Base-by-base conservation (phyloP, 2,797 vertebrate genomes). In the Aulostomus chinensis region DNA sequence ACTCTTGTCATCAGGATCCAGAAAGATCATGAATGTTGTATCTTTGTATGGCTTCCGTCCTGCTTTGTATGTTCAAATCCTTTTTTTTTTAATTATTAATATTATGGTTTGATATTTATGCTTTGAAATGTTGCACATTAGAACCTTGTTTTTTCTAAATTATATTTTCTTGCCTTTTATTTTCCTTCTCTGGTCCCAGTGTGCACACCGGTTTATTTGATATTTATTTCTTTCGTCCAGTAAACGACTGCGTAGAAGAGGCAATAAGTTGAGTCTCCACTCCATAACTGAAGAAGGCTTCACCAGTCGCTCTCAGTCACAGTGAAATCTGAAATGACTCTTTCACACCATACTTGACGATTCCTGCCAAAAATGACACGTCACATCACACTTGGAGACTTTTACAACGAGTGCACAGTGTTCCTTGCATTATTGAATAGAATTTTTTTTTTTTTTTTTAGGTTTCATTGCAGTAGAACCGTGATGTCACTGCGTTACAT, bases 81-180 rank as follows among this genome's bases (percentile, higher is more conserved):
- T 68, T 71, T 68, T 80, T 38, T 41, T 48, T 37, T 58, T 26
- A 24, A 22, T 36, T n/a, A n/a, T 50, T 67, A 49, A 57, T 74
- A 58, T 68, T 81, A 62, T 83, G 32, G 48, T 79, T 81, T 79
- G 66, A 69, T 84, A 86, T 90, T 86, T 78, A 78, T 83, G 72
- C 74, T 86, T 64, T 85, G 69, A 83, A 52, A 82, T 74, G 61
- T 85, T 89, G 78, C 84, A 81, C 51, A 8, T 79, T 80, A 73
- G 16, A 62, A 53, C 48, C 73, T 58, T 64, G 60, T 69, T 62
- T n/a, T n/a, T 72, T 26, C 54, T 78, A 77, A 71, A 72, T 80
- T 60, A 78, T 71, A 70, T 69, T 78, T 65, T 51, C 56, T 60
- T 63, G 47, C 55, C 61, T 54, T 76, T 62, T 55, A 21, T 21